Evolutionary conservation across 2,113 vertebrate genomes (phyloP).

Genomic region (Mugil cephalus): DNA sequence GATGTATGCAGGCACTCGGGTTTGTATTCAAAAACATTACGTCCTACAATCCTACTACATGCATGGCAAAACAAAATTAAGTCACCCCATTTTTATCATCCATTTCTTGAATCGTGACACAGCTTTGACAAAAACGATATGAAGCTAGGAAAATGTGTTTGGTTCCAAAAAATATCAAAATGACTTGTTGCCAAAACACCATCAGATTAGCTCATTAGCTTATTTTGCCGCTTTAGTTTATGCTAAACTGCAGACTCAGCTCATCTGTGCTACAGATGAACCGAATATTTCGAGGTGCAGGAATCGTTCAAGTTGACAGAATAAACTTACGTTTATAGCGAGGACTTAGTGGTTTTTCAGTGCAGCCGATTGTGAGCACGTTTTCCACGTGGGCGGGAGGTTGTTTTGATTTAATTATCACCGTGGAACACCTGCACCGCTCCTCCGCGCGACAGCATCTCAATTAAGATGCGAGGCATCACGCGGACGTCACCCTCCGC

Average conservation of each 20-base stretch:
- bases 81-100: too few relatives aligned
- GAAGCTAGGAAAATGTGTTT: too few relatives aligned
- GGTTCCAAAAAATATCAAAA: too few relatives aligned
- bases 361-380: background rate
- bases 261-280: background rate
- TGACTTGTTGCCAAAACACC: background rate
- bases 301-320: background rate
- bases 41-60: too few relatives aligned
- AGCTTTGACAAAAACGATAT: too few relatives aligned
- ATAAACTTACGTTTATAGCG: slow-evolving; percentile 22
- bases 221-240: background rate
- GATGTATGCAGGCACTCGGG: too few relatives aligned
- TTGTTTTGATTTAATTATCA: slow-evolving; percentile 73
- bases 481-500: slow-evolving; percentile 56
- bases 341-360: slow-evolving; percentile 2
- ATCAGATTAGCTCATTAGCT: background rate
- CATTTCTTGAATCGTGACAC: too few relatives aligned
- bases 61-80: too few relatives aligned
- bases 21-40: too few relatives aligned
- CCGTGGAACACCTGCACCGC: slow-evolving; percentile 75
- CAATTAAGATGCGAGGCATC: slow-evolving; percentile 23
- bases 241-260: background rate
- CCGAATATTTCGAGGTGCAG: background rate
- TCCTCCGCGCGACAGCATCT: slow-evolving; percentile 35
- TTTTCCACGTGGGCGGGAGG: slow-evolving; percentile 4